phyloP scores from a whole-genome alignment of 2,113 vertebrate genomes.

The Tylochromis polylepis region DNA sequence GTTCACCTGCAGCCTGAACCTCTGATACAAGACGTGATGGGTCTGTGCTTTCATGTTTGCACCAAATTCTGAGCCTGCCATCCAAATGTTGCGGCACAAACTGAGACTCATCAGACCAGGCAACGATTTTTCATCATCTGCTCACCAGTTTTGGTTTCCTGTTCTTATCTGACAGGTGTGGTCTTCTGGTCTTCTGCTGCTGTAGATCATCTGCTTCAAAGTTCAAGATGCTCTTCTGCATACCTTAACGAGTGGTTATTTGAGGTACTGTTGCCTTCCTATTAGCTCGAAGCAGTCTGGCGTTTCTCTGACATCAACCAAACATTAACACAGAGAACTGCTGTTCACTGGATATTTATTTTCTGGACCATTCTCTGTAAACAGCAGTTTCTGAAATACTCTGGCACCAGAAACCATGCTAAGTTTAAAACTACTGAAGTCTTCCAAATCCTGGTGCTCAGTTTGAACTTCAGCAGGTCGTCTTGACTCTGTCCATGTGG shows the following conservation, averaged over 20 bases:
- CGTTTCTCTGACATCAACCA: background rate
- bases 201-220: background rate
- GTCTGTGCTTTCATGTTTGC: background rate
- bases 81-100: background rate
- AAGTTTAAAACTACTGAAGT: background rate
- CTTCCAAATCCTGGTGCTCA: background rate
- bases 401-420: too few relatives aligned
- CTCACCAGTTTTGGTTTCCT: background rate
- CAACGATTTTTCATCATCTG: background rate
- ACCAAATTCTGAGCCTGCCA: background rate
- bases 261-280: background rate
- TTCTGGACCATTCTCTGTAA: background rate
- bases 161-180: background rate
- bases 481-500: background rate
- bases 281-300: background rate
- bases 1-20: background rate
- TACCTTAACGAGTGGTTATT: background rate
- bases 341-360: rapidly evolving
- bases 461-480: background rate
- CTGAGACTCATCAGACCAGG: background rate
- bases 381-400: background rate
- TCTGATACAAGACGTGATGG: rapidly evolving
- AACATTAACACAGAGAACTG: background rate
- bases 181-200: background rate
- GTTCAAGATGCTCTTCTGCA: background rate